Base-by-base conservation (phyloP, 2,113 vertebrate genomes). In the Tricholaema leucomelas region DNA sequence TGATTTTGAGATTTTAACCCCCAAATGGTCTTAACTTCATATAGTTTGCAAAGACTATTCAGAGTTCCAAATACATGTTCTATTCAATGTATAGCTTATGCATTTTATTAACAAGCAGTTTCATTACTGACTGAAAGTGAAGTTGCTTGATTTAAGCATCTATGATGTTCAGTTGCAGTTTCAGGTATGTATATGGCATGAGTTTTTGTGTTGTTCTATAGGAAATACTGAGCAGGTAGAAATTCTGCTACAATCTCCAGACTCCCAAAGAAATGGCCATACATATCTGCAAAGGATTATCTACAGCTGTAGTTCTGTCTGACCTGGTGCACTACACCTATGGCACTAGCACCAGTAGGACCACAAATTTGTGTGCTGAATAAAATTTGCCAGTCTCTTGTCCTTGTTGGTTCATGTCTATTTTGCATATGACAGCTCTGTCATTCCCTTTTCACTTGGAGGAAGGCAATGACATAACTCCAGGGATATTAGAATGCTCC, bases 141-240 rank as follows among this genome's bases (percentile, higher is more conserved):
- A 76, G 27, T 74, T 88, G 59, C 88, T 89, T 92, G 63, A 87
- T 88, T 82, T 85, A 85, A 87, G 67, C 74, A 88, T 73, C 70
- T 88, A 36, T 59, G 87, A 81, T 38, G 61, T 89, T 87, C 44
- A 81, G 27, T 42, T n/a, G 44, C 31, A 40, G 25, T 72, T 80
- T 75, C 59, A 75, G 9, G 71, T 80, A 73, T 42, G 71, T 70
- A 71, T 30, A 36, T 30, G 17, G 17, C n/a, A 87, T 56, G 36
- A 94, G 52, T 88, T 66, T 81, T 81, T 85, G 40, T 66, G 28
- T 90, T 46, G 23, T 27, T 74, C 89, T 81, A 74, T 20, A 85
- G 46, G 46, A 88, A 82, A 91, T 90, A 80, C 8, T 63, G 18
- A 79, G 52, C 52, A 93, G 59, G 40, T 70, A 79, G 44, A 85